Evolutionary conservation across 2,113 vertebrate genomes (phyloP), one percentile per base, ranked within the genome.

Genomic region (Tachysurus fulvidraco): DNA sequence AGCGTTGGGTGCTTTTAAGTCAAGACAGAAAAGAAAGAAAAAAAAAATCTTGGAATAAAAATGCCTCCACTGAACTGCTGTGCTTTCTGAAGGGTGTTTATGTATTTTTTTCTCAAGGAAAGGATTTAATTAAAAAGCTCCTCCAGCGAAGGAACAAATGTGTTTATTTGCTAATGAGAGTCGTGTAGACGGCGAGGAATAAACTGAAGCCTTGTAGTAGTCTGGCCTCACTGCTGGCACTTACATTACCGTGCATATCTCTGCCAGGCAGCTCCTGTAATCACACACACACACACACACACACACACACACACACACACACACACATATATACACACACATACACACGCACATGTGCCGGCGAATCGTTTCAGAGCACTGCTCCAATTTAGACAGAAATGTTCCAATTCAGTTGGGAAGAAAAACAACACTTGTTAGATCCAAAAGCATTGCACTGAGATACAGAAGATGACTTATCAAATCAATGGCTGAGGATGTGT

Each of bases 111-210:
- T 78, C 57, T 65, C 62, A 16, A 67, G 59, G 50, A 12, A 90
- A 83, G 81, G 67, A 82, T 89, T 30, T 62, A 86, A 87, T 89
- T 84, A 89, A 90, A 86, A 50, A 65, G 30, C 83, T 89, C 73
- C 81, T 86, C 82, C 65, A 87, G 89, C 71, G 25, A 78, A 14
- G 87, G 88, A 87, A 84, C 52, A 44, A 19, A 89, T 90, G 65
- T 84, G 81, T 89, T 91, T 89, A 89, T 81, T 87, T 80, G 86
- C 88, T 92, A 92, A 92, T 92, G 90, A 92, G 83, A 86, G 85
- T 86, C 79, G 76, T 44, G 81, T 73, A 64, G 65, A 80, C 57
- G 59, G 79, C 83, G 59, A 86, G 41, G 85, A 86, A 62, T 87
- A 90, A 60, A 92, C 84, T 50, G 23, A 79, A 86, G 73, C 85